Evolutionary conservation across 2,113 vertebrate genomes (phyloP).

Genomic region (Syrmaticus mikado): DNA sequence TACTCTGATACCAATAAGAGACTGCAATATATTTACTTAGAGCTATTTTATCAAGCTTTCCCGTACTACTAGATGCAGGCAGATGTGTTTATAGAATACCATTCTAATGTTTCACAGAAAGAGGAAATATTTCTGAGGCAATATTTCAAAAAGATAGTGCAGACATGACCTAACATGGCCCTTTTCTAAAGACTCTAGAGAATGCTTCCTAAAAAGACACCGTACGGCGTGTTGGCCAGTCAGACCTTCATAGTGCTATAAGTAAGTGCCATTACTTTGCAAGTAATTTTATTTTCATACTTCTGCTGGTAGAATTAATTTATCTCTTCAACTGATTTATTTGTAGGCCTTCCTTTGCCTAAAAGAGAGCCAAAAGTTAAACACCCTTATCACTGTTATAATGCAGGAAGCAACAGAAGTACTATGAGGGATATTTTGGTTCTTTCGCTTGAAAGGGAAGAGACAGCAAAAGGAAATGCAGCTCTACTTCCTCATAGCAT

Average conservation of each 20-base stretch:
- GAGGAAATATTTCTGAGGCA: background rate
- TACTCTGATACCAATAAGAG: background rate
- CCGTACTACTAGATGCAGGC: background rate
- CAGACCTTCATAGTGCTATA: background rate
- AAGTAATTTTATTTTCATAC: background rate
- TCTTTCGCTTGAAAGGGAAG: background rate
- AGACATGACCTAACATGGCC: background rate
- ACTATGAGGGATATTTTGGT: background rate
- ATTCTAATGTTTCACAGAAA: background rate
- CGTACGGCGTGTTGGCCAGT: background rate
- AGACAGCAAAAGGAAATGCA: rapidly evolving
- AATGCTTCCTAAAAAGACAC: background rate
- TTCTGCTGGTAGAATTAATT: background rate
- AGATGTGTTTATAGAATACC: background rate
- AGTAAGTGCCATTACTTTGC: background rate
- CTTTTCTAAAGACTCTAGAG: background rate
- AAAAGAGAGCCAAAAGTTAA: background rate
- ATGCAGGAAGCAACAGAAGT: background rate
- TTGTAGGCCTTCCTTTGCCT: background rate
- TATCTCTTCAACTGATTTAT: background rate
- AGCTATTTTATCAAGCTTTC: background rate
- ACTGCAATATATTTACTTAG: background rate
- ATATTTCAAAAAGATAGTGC: background rate
- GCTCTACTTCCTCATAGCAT: background rate
- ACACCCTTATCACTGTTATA: rapidly evolving